A percentile compares a stretch with the other conserved stretches of the same genome.
Conservation (phyloP, 2,113 vertebrate genomes). For the Marcusenius ussheri region DNA sequence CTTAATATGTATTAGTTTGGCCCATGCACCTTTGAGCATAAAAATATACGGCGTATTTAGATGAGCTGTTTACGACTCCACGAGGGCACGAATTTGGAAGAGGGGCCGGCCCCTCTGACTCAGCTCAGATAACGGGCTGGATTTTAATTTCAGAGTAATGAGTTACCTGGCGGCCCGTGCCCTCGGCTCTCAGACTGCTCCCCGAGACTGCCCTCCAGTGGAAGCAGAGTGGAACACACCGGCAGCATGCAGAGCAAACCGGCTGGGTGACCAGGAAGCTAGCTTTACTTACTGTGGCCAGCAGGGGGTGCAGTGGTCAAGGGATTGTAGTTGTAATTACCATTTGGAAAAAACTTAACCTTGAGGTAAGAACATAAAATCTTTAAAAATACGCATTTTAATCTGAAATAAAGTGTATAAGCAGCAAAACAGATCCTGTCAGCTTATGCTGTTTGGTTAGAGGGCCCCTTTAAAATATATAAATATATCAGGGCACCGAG, state of each 20-base stretch:
- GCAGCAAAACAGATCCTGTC: conserved; percentile 14
- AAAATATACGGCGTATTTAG: conserved; percentile 28
- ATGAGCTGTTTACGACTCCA: conserved; percentile 19
- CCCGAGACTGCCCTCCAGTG: not conserved
- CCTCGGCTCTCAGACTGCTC: not conserved
- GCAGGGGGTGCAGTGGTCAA: not conserved
- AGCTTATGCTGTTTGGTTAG: conserved; percentile 19
- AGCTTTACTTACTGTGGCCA: not conserved
- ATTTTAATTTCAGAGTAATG: conserved; percentile 26
- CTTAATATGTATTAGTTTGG: conserved; percentile 28
- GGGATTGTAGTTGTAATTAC: not conserved
- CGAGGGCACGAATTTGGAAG: conserved; percentile 6
- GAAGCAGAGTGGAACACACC: not conserved
- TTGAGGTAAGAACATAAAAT: not conserved
- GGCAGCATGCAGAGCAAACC: not conserved
- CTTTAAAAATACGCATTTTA: not conserved
- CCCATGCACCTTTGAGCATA: conserved; percentile 29
- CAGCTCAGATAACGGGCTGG: conserved; percentile 19
- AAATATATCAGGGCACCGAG: not conserved
- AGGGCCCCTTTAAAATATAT: not conserved
- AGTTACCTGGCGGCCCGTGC: conserved; percentile 15
- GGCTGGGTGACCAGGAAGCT: too few species aligned
- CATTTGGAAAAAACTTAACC: not conserved
- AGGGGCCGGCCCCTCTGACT: conserved; percentile 12
- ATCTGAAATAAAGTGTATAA: not conserved